Conservation (phyloP, 2,888 invertebrate species). For the Romanomermis culicivorax region DNA sequence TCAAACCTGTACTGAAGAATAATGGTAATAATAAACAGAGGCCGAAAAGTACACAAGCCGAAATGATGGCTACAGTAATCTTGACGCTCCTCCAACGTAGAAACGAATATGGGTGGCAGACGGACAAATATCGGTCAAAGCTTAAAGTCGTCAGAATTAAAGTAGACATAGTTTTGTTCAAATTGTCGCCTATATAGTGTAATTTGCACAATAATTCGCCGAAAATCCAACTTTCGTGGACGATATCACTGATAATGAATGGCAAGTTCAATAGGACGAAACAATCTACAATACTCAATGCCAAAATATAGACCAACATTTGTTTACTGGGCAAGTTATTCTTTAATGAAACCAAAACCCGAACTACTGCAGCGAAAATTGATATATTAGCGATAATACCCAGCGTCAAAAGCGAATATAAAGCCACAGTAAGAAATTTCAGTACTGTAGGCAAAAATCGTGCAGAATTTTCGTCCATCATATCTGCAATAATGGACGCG, state of each 20-base stretch:
- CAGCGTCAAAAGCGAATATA: too few relatives aligned
- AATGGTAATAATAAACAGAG: not conserved
- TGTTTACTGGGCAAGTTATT: not conserved
- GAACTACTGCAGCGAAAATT: too few relatives aligned
- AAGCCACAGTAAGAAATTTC: too few relatives aligned
- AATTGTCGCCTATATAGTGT: not conserved
- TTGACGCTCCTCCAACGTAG: not conserved
- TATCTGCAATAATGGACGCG: too few relatives aligned
- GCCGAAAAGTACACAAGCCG: not conserved
- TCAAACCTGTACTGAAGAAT: not conserved
- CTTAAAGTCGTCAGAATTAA: not conserved
- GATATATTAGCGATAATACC: too few relatives aligned
- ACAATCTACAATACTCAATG: not conserved
- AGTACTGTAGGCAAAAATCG: too few relatives aligned
- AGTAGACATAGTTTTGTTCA: not conserved
- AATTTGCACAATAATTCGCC: not conserved
- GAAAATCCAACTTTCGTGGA: not conserved
- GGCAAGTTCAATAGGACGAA: not conserved
- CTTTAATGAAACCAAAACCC: too few relatives aligned
- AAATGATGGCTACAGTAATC: not conserved
- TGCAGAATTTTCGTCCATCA: too few relatives aligned
- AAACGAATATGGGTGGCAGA: not conserved
- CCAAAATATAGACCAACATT: not conserved
- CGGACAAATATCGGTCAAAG: not conserved
- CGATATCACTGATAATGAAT: not conserved